These are phyloP conservation scores for Gallinago nigripennis DNA, from an alignment of 2,797 vertebrate species.

Conservation along the genomic window DNA sequence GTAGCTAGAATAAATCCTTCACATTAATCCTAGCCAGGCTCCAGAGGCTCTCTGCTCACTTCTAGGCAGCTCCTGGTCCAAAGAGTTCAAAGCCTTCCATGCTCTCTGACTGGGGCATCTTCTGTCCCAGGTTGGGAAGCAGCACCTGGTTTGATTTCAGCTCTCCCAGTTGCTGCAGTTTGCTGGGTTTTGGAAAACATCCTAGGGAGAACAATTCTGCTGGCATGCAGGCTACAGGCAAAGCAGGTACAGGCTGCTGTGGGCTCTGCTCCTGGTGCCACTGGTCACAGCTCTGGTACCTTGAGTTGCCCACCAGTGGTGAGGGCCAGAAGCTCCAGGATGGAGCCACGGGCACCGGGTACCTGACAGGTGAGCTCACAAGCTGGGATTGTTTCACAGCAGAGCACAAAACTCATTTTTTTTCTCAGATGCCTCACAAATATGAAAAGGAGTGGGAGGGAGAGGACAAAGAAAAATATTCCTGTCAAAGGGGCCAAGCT, in stretches of 20 bases:
- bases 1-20: not conserved
- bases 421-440: not conserved
- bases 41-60: not conserved
- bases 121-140: not conserved
- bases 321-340: not conserved
- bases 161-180: not conserved
- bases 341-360: accelerated
- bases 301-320: accelerated
- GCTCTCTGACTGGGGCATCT: not conserved
- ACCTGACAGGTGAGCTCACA: accelerated
- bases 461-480: not conserved
- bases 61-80: not conserved
- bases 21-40: not conserved
- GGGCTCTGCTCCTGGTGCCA: accelerated
- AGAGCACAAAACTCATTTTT: not conserved
- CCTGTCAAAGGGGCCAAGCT: not conserved
- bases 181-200: not conserved
- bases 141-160: not conserved
- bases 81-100: not conserved
- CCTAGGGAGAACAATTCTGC: not conserved
- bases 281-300: accelerated
- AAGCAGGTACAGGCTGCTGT: not conserved
- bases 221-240: accelerated
- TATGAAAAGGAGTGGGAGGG: not conserved
- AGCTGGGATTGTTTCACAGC: not conserved